A percentile compares a stretch with the other conserved stretches of the same genome.
These are phyloP conservation scores for Lycorma delicatula DNA, from an alignment of 1,140 invertebrate species.

Conservation along the genomic window DNA sequence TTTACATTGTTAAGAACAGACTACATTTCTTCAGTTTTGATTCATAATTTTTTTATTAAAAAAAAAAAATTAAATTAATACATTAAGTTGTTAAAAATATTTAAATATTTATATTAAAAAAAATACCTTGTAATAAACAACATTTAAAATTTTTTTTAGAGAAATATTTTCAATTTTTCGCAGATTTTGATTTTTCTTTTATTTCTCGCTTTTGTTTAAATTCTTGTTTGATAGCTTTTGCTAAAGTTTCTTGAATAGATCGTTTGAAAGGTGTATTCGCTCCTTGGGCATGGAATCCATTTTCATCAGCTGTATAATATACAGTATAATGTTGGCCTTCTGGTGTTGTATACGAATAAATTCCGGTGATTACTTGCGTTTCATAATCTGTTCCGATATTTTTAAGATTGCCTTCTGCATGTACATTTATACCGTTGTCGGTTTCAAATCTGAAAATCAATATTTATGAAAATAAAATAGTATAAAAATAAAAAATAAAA, in stretches of 20 bases:
- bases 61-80: too few species aligned
- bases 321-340: constrained; percentile 53
- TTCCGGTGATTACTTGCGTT: constrained; percentile 68
- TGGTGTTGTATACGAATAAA: constrained; percentile 51
- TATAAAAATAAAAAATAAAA: too few species aligned
- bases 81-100: too few species aligned
- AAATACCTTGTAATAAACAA: too few species aligned
- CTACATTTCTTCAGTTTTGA: too few species aligned
- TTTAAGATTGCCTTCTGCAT: constrained; percentile 70
- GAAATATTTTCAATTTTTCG: too few species aligned
- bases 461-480: neutral
- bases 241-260: constrained; percentile 69
- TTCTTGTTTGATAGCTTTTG: constrained; percentile 72
- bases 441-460: constrained; percentile 62
- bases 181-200: too few species aligned
- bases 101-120: too few species aligned
- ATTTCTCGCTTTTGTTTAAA: too few species aligned
- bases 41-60: too few species aligned
- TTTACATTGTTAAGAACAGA: too few species aligned
- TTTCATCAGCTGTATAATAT: constrained; percentile 71
- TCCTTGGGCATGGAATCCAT: constrained; percentile 68
- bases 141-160: too few species aligned
- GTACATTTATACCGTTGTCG: constrained; percentile 69
- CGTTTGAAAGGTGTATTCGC: constrained; percentile 75
- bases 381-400: constrained; percentile 48